phyloP scores from a whole-genome alignment of 2,113 vertebrate species.

The Marcusenius ussheri region DNA sequence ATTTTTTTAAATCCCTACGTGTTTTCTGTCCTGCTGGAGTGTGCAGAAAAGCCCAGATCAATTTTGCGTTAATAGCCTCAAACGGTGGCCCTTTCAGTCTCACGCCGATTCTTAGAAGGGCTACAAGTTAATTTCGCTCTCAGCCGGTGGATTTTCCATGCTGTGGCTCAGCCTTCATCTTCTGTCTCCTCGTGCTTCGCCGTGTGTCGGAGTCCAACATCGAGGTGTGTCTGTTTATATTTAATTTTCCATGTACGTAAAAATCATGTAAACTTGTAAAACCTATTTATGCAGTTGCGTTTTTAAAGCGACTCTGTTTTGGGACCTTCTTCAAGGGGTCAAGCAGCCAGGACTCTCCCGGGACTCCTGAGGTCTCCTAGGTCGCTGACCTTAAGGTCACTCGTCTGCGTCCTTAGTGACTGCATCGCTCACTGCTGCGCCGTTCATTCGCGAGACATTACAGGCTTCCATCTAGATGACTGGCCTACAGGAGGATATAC shows the following conservation, averaged over 20 bases:
- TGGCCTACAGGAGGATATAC: not conserved
- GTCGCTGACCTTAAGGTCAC: not conserved
- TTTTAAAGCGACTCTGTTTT: not conserved
- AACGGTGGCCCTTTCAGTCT: conserved; percentile 4
- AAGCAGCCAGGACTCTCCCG: not conserved
- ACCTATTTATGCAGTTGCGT: not conserved
- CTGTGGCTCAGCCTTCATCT: not conserved
- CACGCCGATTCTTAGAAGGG: not conserved
- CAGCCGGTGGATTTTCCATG: not conserved
- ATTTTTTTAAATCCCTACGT: not conserved
- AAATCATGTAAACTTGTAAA: not conserved
- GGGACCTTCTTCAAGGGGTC: not conserved
- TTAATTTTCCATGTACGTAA: not conserved
- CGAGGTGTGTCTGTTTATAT: not conserved
- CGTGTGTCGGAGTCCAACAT: not conserved
- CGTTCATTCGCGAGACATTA: not conserved
- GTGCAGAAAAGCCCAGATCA: conserved; percentile 8
- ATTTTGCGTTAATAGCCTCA: conserved; percentile 3
- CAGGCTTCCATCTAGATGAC: not conserved
- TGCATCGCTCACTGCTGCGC: not conserved
- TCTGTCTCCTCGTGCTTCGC: not conserved
- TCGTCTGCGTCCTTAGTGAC: not conserved
- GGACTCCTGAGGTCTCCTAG: not conserved
- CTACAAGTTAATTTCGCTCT: conserved; percentile 1
- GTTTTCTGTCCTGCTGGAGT: not conserved